A percentile compares a stretch with the other conserved stretches of the same genome.
phyloP scores from a whole-genome alignment of 1,140 invertebrate species.

The Trichonephila clavipes region DNA sequence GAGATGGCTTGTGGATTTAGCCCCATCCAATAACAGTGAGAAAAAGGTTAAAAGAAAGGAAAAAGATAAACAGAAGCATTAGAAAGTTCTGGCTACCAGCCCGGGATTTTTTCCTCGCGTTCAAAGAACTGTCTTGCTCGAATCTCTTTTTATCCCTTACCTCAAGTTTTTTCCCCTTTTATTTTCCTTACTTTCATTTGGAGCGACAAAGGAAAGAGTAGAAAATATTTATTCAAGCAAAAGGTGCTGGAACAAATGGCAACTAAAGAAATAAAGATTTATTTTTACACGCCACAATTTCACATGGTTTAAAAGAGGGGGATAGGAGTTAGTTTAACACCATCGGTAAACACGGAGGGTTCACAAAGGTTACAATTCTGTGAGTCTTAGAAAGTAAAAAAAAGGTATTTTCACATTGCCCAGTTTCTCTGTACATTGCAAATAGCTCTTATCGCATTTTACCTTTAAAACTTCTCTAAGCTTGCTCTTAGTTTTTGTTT shows the following conservation, averaged over 20 bases:
- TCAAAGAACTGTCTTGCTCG: neutral
- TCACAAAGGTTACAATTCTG: neutral
- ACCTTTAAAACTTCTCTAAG: neutral
- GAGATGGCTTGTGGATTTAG: neutral
- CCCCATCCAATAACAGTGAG: neutral
- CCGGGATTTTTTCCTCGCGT: neutral
- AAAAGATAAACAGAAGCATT: constrained; percentile 46
- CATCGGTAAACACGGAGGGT: neutral
- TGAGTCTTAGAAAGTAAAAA: neutral
- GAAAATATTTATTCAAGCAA: constrained; percentile 55
- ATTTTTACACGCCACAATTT: constrained; percentile 33
- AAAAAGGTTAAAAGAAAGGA: constrained; percentile 15
- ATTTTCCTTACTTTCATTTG: constrained; percentile 28
- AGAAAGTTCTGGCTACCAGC: constrained; percentile 33
- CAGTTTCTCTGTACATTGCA: neutral
- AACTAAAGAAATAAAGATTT: constrained; percentile 33
- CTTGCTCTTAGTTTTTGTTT: neutral
- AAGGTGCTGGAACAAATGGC: neutral
- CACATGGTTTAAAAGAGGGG: neutral
- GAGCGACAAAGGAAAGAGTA: neutral
- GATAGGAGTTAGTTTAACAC: neutral
- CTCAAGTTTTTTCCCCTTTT: neutral
- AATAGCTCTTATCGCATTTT: neutral
- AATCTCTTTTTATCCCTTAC: constrained; percentile 10
- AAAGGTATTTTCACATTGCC: neutral